A percentile compares a stretch with the other conserved stretches of the same genome.
Conservation (phyloP, 2,797 vertebrate genomes). For the Darevskia nairensis region DNA sequence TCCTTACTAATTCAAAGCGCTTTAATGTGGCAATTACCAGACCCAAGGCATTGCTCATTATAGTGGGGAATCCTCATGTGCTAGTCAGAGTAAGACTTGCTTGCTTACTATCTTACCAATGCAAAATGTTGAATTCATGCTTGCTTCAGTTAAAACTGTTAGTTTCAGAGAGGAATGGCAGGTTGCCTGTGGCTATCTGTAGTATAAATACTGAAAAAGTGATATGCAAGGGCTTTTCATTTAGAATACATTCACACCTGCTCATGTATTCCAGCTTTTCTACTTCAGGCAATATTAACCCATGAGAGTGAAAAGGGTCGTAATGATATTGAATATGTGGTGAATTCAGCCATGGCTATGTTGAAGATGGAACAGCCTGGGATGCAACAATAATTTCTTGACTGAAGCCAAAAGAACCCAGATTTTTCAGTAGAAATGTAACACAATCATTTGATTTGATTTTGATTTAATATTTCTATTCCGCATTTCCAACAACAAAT, state of each 20-base stretch:
- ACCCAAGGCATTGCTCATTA: slow-evolving; percentile 90
- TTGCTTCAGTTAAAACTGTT: not conserved
- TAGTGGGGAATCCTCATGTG: slow-evolving; percentile 93
- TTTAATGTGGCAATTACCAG: slow-evolving; percentile 97
- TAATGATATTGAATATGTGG: not conserved
- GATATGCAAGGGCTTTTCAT: not conserved
- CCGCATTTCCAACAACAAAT: no score
- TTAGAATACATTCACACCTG: not conserved
- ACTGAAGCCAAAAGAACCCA: not conserved
- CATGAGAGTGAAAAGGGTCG: not conserved
- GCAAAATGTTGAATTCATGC: not conserved
- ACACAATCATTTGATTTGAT: no score
- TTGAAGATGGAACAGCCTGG: not conserved
- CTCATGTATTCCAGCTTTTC: not conserved
- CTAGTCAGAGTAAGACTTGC: slow-evolving; percentile 83
- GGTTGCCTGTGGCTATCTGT: not conserved
- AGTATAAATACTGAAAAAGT: not conserved
- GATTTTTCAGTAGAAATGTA: not conserved
- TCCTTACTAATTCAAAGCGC: slow-evolving; percentile 92
- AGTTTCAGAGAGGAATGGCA: not conserved
- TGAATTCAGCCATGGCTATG: not conserved
- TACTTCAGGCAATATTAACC: not conserved
- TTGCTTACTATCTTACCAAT: not conserved
- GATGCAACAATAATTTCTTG: not conserved
- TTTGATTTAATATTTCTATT: no score